Evolutionary conservation across 2,797 vertebrate genomes (phyloP).

Genomic region (Falco berigora): DNA sequence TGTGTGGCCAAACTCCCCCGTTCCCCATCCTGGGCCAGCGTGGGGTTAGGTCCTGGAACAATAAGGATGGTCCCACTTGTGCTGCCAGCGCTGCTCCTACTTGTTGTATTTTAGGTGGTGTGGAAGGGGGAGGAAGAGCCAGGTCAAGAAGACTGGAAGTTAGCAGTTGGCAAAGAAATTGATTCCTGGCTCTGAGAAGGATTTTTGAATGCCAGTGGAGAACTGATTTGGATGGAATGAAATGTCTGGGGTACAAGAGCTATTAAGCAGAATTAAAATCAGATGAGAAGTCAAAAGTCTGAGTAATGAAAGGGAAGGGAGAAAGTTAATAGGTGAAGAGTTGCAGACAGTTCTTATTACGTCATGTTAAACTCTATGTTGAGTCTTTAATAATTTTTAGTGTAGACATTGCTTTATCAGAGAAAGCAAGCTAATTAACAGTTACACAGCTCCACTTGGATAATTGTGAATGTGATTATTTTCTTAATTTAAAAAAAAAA

Average conservation of each 20-base stretch:
- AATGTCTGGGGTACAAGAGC: not conserved
- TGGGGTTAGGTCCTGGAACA: not conserved
- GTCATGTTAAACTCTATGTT: not conserved
- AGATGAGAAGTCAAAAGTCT: not conserved
- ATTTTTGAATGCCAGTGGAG: not conserved
- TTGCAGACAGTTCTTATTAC: not conserved
- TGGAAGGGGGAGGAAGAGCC: not conserved
- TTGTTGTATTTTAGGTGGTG: not conserved
- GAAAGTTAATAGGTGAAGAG: not conserved
- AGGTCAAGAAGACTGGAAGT: not conserved
- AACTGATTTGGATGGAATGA: not conserved
- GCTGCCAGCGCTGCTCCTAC: not conserved
- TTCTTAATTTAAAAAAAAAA: no score
- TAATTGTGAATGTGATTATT: not conserved
- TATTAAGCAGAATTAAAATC: not conserved
- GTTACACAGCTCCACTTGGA: not conserved
- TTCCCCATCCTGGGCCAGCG: not conserved
- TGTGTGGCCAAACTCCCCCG: fast-evolving
- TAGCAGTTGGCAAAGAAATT: not conserved
- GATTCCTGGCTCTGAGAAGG: not conserved
- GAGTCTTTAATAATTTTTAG: not conserved
- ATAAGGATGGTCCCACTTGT: not conserved
- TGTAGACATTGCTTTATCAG: not conserved
- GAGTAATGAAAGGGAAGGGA: not conserved
- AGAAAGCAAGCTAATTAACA: not conserved